These are phyloP conservation scores for Atherix ibis DNA, from an alignment of 2,888 invertebrate species.

Conservation along the genomic window DNA sequence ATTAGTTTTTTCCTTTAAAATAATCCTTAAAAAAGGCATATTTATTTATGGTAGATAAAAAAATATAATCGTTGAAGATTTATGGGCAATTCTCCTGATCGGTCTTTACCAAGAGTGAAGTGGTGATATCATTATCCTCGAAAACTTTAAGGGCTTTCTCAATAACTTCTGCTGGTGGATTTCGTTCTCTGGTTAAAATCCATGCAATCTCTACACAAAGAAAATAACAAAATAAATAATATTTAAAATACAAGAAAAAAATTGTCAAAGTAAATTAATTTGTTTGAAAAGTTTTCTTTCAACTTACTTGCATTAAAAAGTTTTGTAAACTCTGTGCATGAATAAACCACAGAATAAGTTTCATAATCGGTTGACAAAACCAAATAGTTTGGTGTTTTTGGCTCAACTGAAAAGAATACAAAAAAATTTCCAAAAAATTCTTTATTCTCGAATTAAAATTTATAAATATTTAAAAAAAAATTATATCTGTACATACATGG, in stretches of 20 bases:
- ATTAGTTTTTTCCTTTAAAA: too few species aligned
- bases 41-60: too few species aligned
- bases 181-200: conserved; percentile 5
- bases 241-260: not conserved
- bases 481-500: too few species aligned
- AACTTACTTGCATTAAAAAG: conserved; percentile 5
- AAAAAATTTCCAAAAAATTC: not conserved
- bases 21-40: too few species aligned
- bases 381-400: conserved; percentile 3
- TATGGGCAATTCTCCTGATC: too few species aligned
- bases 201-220: conserved; percentile 4
- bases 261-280: too few species aligned
- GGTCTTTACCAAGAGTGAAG: too few species aligned
- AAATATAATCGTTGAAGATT: too few species aligned
- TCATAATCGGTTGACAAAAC: conserved; percentile 3
- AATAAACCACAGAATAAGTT: conserved; percentile 2
- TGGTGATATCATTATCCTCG: not conserved
- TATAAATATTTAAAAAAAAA: too few species aligned
- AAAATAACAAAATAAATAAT: not conserved
- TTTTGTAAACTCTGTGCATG: conserved; percentile 3
- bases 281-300: not conserved
- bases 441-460: not conserved
- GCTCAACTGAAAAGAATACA: conserved; percentile 3
- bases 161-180: not conserved
- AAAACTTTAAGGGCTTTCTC: conserved; percentile 2